Conservation (phyloP, 2,797 vertebrate species). For the Crocidura indochinensis region DNA sequence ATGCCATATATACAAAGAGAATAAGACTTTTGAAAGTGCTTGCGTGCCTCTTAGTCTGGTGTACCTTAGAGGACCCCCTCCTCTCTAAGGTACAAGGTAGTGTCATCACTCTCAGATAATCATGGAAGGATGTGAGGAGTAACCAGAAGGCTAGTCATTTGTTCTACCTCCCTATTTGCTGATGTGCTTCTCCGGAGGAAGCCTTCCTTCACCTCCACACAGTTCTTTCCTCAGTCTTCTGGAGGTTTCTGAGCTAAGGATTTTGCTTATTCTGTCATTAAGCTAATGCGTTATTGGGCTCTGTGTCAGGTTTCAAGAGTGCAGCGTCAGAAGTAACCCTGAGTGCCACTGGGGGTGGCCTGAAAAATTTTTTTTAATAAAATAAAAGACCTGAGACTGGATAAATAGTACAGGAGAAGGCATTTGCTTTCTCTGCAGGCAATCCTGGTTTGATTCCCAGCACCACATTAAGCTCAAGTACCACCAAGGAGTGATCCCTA, state of each 20-base stretch:
- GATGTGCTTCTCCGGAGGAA: neutral
- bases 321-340: no score
- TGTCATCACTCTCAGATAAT: neutral
- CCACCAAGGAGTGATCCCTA: no score
- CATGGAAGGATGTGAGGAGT: accelerated
- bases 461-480: no score
- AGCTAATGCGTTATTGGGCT: neutral
- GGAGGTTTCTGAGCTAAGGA: neutral
- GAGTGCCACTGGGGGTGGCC: no score
- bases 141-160: no score
- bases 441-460: no score
- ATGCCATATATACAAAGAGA: neutral
- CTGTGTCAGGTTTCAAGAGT: neutral
- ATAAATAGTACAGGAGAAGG: no score
- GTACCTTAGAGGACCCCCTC: neutral
- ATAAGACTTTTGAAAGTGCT: slow-evolving; percentile 12
- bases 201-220: neutral
- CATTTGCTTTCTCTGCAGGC: no score
- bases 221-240: neutral
- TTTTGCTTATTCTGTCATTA: neutral
- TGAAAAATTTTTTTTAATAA: neutral
- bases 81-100: neutral
- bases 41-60: neutral
- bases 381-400: no score
- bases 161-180: neutral